Evolutionary conservation across 2,888 invertebrate species (phyloP), one percentile per base, ranked within the genome.

Genomic region (Eupithecia vulgata): DNA sequence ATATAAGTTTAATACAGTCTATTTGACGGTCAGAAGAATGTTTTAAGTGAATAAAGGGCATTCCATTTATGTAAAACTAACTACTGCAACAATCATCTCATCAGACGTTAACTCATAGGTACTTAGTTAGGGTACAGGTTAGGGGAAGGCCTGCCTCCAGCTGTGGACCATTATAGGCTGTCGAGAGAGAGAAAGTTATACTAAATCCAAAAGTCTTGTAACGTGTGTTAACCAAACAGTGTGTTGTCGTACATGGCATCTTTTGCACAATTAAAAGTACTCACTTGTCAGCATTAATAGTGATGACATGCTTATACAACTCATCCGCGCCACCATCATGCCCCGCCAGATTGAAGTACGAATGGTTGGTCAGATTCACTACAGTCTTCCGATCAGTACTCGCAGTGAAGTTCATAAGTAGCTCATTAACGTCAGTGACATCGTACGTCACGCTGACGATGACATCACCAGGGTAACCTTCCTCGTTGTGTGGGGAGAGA

Each of bases 331-430:
- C 97, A 4, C 95, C 87, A 6, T 92, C 95, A 91, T 98, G 98
- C 0, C 99, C 99, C 45, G 97, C 98, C 75, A 99, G 92, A 90
- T 99, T 99, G 90, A 99, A 99, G 88, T 98, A 99, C 15, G 98
- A 96, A 88, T 99, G 99, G 89, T 98, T 98, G 13, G 98, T 98
- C 78, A 99, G 90, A 88, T 98, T 99, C 64, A 99, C 95, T 10
- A 97, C 96, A 0, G 99, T 98, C 59, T 97, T 95, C 88, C 97
- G 97, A 0, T 96, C 96, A 4, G 97, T 95, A 0, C 95, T 96
- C 0, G 97, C 97, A 74, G 94, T 95, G 91, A 97, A 98, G 74
- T 96, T 95, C 13, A 99, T 95, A 52, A 95, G 88, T 57, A 99
- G 91, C 73, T 95, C 95, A 82, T 97, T 96, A 72, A 97, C 95